Base-by-base conservation (phyloP, 2,113 vertebrate genomes). In the Saccopteryx leptura region DNA sequence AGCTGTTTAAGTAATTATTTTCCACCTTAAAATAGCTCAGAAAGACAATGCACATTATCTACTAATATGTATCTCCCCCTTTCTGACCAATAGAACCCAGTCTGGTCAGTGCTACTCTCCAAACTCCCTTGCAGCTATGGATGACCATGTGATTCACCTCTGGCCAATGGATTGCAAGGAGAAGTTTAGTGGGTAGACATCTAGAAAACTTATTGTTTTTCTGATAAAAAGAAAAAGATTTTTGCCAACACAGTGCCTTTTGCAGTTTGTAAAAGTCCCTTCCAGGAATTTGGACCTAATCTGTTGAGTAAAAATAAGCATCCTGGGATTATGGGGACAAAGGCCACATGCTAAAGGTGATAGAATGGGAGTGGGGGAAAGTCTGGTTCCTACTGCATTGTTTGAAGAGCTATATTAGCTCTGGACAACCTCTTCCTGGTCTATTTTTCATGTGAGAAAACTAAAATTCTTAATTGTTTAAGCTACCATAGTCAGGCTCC, bases 391-490 rank as follows among this genome's bases (percentile, higher is more conserved):
- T 18, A 18, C 12, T 66, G n/a, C 69, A 6, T 84, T 66, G 23
- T 8, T 13, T 83, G 61, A 86, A 93, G 13, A 54, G 19, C 54
- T 61, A 66, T 19, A 15, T 56, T n/a, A 39, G 80, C 76, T 83
- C 74, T 66, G 48, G 5, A 76, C 26, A 92, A 21, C 28, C 31
- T 83, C 28, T 39, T 76, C 46, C 21, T 88, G 72, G 26, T 61
- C 61, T 60, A 11, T 31, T 90, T 75, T 96, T 94, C 82, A 88
- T 33, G 19, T 60, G 8, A 79, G n/a, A 96, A 95, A 80, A 81
- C 26, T 84, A 52, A 90, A 93, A 26, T 12, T 15, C 17, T 11
- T 76, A 28, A 66, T 56, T 76, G 11, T 63, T 68, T 84, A 76
- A 76, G 33, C 14, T 1, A 5, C 56, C 12, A 1, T 12, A 6